phyloP scores from a whole-genome alignment of 2,888 invertebrate genomes.

The Conistra vaccinii region DNA sequence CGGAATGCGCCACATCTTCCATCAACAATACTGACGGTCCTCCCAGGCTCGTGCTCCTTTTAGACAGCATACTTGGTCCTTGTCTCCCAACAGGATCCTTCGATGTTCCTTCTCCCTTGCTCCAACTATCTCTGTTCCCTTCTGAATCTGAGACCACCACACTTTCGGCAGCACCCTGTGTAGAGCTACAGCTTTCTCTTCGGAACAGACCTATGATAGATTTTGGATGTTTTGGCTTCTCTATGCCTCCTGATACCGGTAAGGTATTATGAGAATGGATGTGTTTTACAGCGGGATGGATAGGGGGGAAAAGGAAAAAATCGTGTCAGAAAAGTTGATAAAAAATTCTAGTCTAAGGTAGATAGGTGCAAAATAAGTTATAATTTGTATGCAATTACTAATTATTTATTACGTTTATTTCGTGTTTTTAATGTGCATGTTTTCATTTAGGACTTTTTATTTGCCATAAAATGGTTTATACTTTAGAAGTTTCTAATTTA shows the following conservation, averaged over 20 bases:
- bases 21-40: constrained; percentile 91
- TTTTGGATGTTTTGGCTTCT: constrained; percentile 95
- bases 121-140: constrained; percentile 83
- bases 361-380: constrained; percentile 42
- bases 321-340: constrained; percentile 76
- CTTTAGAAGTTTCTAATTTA: constrained; percentile 3
- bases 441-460: constrained; percentile 10
- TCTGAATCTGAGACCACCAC: constrained; percentile 91
- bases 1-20: constrained; percentile 91
- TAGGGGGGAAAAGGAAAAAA: constrained; percentile 77
- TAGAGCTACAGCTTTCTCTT: constrained; percentile 95
- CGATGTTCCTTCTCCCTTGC: constrained; percentile 83
- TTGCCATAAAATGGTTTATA: constrained; percentile 9
- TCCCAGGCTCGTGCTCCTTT: constrained; percentile 87
- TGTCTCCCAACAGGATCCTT: constrained; percentile 84
- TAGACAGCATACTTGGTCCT: constrained; percentile 83
- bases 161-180: constrained; percentile 90
- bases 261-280: constrained; percentile 70
- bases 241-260: constrained; percentile 93
- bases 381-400: not conserved
- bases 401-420: not conserved
- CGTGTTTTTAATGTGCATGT: constrained; percentile 17
- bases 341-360: constrained; percentile 63
- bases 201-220: constrained; percentile 97
- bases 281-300: constrained; percentile 72